A percentile compares a stretch with the other conserved stretches of the same genome.
These are phyloP conservation scores for Dasypolia templi DNA, from an alignment of 2,888 invertebrate genomes.

Conservation along the genomic window DNA sequence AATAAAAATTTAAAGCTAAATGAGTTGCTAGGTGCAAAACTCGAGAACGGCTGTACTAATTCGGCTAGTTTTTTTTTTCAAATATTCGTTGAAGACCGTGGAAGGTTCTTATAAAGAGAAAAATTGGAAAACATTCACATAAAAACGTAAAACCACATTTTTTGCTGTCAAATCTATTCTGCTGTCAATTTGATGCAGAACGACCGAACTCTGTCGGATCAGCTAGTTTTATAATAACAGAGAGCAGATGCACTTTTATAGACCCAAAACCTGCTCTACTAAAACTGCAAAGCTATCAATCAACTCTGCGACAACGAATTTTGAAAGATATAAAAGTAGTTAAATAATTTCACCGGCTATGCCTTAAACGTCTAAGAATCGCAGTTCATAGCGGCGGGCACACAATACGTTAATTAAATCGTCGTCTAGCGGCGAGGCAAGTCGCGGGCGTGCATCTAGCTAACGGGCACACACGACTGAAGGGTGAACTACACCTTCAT, in stretches of 20 bases:
- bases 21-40: no score
- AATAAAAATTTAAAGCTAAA: no score
- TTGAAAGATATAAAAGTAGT: background rate
- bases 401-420: slow-evolving; percentile 90
- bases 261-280: background rate
- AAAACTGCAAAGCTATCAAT: background rate
- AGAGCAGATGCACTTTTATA: background rate
- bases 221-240: background rate
- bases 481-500: slow-evolving; percentile 61
- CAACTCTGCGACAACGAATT: background rate
- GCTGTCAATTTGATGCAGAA: no score
- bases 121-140: no score
- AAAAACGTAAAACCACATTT: no score
- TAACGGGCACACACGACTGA: slow-evolving; percentile 79
- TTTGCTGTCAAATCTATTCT: no score
- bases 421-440: slow-evolving; percentile 79
- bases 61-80: no score
- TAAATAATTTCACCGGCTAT: slow-evolving; percentile 20
- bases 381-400: slow-evolving; percentile 83
- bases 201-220: no score
- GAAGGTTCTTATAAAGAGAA: no score
- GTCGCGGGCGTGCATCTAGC: slow-evolving; percentile 85
- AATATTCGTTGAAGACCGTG: no score
- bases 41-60: no score
- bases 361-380: slow-evolving; percentile 64